These are phyloP conservation scores for Scortum barcoo DNA, from an alignment of 2,113 vertebrate species.

Conservation along the genomic window DNA sequence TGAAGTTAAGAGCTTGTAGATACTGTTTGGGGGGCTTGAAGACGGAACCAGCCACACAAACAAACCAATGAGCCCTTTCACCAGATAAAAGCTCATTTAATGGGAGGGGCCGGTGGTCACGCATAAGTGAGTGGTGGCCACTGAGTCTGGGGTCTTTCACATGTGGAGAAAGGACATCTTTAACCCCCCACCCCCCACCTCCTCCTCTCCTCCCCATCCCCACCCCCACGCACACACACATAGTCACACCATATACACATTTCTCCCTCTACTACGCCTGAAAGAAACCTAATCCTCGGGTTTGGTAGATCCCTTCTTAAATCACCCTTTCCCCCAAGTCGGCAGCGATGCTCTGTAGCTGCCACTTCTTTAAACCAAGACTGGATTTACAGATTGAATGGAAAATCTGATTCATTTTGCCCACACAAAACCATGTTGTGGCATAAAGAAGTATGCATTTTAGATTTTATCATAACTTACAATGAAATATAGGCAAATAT, in stretches of 20 bases:
- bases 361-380: constrained; percentile 1
- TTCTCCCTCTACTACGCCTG: constrained; percentile 21
- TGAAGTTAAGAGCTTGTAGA: constrained; percentile 8
- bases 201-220: constrained; percentile 13
- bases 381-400: constrained; percentile 26
- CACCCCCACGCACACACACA: background rate
- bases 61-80: constrained; percentile 31
- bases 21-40: constrained; percentile 31
- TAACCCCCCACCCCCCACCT: constrained; percentile 6
- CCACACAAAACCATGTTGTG: background rate
- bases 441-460: background rate
- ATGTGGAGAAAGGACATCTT: constrained; percentile 62
- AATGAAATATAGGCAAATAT: background rate
- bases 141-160: constrained; percentile 65
- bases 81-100: constrained; percentile 52
- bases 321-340: constrained; percentile 31
- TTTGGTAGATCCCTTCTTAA: constrained; percentile 43
- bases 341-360: background rate
- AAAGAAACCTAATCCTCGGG: constrained; percentile 35
- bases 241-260: constrained; percentile 11
- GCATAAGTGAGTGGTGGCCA: constrained; percentile 62
- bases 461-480: background rate
- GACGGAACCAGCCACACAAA: constrained; percentile 47
- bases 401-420: constrained; percentile 11
- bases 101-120: constrained; percentile 43